Evolutionary conservation across 53 echinoderm and acorn worm genomes (phyloP), one percentile per base, ranked within the genome.

Genomic region (Echinometra lucunter): DNA sequence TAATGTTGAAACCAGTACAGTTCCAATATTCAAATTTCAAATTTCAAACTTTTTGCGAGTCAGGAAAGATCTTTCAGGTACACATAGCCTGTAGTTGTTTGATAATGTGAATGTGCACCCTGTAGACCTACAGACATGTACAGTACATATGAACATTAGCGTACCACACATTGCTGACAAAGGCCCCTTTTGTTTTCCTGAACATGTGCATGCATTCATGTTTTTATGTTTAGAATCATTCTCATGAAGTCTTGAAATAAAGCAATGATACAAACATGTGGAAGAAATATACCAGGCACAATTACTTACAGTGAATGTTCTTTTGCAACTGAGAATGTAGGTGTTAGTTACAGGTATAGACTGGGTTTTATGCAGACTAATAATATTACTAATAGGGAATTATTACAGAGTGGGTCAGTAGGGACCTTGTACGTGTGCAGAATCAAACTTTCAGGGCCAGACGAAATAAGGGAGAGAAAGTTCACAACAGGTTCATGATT

Each of bases 141-240:
- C n/a, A n/a, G 75, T 75, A 1, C 37, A n/a, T 27, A 75, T 75
- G 74, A 42, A 81, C 19, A 10, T 81, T 74, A 11, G 11, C 74
- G 34, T n/a, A 35, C 32, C 32, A 37, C 35, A 35, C 37, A 74
- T 2, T 85, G 85, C 49, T 49, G 47, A 85, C 85, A 85, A 85
- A 49, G 85, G 9, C 30, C n/a, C 10, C 53, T 49, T 49, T 85
- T 49, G 3, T 85, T 45, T n/a, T 10, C 49, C n/a, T 9, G 28
- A 45, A 47, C 85, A 49, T 85, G 85, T 85, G 85, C 85, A 47
- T 85, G 49, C 85, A 85, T 85, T 85, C 49, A 85, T 85, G 13
- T 49, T 85, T 3, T 23, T 28, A 74, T 35, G 34, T 74, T 21
- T 85, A 40, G 30, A 47, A n/a, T 85, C 85, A 28, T 18, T 85